Evolutionary conservation across 2,888 invertebrate species (phyloP), one percentile per base, ranked within the genome.

Genomic region (Ophion ventricosus): DNA sequence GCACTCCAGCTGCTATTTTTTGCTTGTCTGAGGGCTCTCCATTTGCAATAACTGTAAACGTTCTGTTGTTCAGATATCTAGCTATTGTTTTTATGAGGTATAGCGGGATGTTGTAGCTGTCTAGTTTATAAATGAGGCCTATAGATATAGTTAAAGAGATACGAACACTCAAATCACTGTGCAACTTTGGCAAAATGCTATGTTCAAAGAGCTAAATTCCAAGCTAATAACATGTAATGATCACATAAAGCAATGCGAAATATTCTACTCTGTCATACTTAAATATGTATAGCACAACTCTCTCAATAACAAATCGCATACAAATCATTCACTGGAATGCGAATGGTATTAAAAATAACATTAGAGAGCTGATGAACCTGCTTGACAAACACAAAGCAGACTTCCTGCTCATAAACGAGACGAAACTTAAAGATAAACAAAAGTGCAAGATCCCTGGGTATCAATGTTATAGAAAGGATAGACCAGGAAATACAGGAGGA

Each of bases 1-100:
- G 90, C 0, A 91, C 91, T 70, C 91, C 91, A 1, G 90, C 90
- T 14, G 61, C 43, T 35, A 88, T 85, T 11, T 66, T 29, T 26
- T 81, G 67, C 14, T 29, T 64, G 0, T 72, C 20, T 0, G 88
- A 89, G 5, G 63, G 26, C 0, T 63, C 63, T 7, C 83, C 73
- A 17, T 88, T 84, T 1, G 88, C 83, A 57, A 80, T 79, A 0
- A 91, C 90, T 59, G 76, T 69, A n/a, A 64, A 40, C 0, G 59
- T 56, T 64, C 90, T 73, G 1, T 89, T 81, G 7, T n/a, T 25
- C 1, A 91, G 74, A 69, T 88, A 91, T 61, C 63, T 64, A 56
- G 63, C 26, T 14, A 69, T 77, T 25, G 26, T 11, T 59, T 77
- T 77, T 0, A 61, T 49, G 1, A 74, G 26, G 29, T 63, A 74